Evolutionary conservation across 2,888 invertebrate species (phyloP).

Genomic region (Bembecia ichneumoniformis): DNA sequence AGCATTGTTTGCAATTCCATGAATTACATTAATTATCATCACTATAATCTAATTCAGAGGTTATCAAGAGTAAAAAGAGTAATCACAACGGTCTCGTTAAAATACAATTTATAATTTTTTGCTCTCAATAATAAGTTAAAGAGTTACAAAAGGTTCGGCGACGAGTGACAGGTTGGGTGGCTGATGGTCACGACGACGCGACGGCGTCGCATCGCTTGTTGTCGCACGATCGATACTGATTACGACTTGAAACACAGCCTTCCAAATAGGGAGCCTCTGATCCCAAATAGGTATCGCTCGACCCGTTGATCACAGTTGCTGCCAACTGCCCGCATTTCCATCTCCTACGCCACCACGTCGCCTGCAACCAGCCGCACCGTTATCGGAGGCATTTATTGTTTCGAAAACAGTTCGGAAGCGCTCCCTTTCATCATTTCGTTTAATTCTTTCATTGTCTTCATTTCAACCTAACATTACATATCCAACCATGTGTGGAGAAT

Average conservation of each 20-base stretch:
- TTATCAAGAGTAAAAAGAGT: too few relatives aligned
- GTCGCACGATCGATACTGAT: conserved; percentile 57
- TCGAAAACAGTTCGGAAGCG: too few relatives aligned
- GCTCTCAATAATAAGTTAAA: conserved; percentile 11
- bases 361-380: conserved; percentile 9
- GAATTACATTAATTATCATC: too few relatives aligned
- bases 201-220: conserved; percentile 24
- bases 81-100: too few relatives aligned
- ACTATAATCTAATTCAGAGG: too few relatives aligned
- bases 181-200: conserved; percentile 24
- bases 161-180: conserved; percentile 41
- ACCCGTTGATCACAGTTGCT: conserved; percentile 26
- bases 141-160: conserved; percentile 31
- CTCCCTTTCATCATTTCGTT: too few relatives aligned
- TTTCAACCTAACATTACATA: too few relatives aligned
- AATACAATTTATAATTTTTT: too few relatives aligned
- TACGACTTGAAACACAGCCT: conserved; percentile 61
- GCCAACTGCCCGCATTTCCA: conserved; percentile 11
- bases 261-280: conserved; percentile 60
- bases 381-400: too few relatives aligned
- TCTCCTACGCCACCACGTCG: conserved; percentile 52
- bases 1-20: too few relatives aligned
- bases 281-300: conserved; percentile 63
- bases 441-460: too few relatives aligned
- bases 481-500: too few relatives aligned